A percentile compares a stretch with the other conserved stretches of the same genome.
Conservation (phyloP, 2,888 invertebrate species). For the Hedychridium roseum region DNA sequence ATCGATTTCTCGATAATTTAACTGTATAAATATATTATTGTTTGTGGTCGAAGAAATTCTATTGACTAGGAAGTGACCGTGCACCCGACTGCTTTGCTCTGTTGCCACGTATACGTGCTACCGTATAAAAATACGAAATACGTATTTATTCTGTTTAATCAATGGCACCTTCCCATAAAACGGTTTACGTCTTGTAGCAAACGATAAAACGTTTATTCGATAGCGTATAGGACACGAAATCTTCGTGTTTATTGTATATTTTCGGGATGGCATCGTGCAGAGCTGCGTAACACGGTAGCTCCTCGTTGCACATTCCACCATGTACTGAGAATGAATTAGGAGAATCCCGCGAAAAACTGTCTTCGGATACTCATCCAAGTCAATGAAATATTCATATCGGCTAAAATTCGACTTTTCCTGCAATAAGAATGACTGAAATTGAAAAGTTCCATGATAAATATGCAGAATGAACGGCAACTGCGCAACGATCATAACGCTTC, state of each 20-base stretch:
- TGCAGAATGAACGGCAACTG: constrained; percentile 55
- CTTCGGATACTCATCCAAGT: constrained; percentile 12
- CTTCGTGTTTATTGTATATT: constrained; percentile 39
- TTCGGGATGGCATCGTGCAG: constrained; percentile 53
- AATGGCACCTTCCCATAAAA: constrained; percentile 12
- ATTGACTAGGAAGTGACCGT: constrained; percentile 61
- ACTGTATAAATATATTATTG: constrained; percentile 36
- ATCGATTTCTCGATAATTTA: constrained; percentile 21
- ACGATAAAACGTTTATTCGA: constrained; percentile 35
- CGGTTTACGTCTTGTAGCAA: constrained; percentile 33
- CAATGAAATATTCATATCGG: constrained; percentile 44
- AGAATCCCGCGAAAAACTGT: constrained; percentile 46
- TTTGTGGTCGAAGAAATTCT: constrained; percentile 38
- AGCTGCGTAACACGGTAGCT: constrained; percentile 64
- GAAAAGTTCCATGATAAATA: constrained; percentile 48
- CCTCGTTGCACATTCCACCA: constrained; percentile 61
- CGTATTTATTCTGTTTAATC: constrained; percentile 32
- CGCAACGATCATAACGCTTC: constrained; percentile 46
- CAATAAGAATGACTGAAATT: constrained; percentile 44
- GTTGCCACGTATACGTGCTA: constrained; percentile 57
- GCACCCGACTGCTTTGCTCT: constrained; percentile 52
- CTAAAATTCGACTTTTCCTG: constrained; percentile 26
- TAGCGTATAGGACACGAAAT: constrained; percentile 34
- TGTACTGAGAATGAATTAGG: constrained; percentile 52
- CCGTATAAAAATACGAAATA: constrained; percentile 48